phyloP scores from a whole-genome alignment of 2,113 vertebrate genomes.

The Ornithorhynchus anatinus region DNA sequence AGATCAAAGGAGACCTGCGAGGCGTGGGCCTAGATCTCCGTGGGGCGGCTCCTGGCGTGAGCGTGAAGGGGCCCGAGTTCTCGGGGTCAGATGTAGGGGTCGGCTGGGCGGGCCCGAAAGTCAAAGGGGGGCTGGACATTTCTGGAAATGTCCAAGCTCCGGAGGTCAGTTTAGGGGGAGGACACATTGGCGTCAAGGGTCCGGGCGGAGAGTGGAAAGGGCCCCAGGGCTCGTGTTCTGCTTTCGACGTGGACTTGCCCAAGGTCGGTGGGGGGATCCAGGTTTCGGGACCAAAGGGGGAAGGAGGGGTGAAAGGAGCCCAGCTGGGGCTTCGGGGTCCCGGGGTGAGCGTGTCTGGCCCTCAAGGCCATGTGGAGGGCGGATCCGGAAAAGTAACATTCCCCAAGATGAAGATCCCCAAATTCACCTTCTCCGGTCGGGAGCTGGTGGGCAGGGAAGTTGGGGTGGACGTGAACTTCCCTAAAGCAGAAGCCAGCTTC shows the following conservation, averaged over 20 bases:
- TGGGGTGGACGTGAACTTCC: conserved; percentile 73
- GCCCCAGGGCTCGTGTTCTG: conserved; percentile 38
- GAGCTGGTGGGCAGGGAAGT: conserved; percentile 69
- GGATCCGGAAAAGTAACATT: conserved; percentile 64
- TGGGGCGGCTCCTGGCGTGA: conserved; percentile 23
- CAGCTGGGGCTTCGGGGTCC: conserved; percentile 17
- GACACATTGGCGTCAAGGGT: conserved; percentile 15
- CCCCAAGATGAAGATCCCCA: conserved; percentile 76
- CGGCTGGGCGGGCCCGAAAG: conserved; percentile 46
- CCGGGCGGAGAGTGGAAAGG: conserved; percentile 41
- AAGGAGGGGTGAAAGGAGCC: conserved; percentile 32
- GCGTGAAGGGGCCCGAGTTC: conserved; percentile 44
- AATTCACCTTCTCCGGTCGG: conserved; percentile 58
- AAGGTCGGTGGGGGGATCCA: conserved; percentile 28
- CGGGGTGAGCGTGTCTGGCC: background rate
- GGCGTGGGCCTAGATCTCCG: background rate
- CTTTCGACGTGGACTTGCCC: conserved; percentile 25
- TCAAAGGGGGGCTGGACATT: conserved; percentile 46
- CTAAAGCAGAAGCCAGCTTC: background rate
- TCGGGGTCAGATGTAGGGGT: conserved; percentile 49
- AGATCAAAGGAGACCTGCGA: conserved; percentile 45
- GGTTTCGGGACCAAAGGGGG: conserved; percentile 53
- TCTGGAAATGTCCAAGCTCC: conserved; percentile 14
- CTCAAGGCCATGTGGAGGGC: conserved; percentile 34
- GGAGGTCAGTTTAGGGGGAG: conserved; percentile 26